These are phyloP conservation scores for Todus mexicanus DNA, from an alignment of 2,797 vertebrate genomes.

Conservation along the genomic window DNA sequence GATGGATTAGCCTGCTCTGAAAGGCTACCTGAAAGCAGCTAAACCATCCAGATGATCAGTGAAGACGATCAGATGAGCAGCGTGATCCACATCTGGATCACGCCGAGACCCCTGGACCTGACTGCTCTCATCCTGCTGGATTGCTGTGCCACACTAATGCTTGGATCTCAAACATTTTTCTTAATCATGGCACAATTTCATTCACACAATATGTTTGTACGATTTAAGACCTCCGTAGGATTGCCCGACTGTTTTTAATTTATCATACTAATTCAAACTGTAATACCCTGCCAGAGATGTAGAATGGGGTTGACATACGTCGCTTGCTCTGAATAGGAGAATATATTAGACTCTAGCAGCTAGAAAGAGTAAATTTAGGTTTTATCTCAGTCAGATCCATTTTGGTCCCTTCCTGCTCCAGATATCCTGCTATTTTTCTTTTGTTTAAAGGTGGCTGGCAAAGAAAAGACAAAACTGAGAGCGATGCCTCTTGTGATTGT, in stretches of 20 bases:
- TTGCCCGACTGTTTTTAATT: constrained; percentile 67
- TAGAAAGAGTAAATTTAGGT: constrained; percentile 17
- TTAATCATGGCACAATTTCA: constrained; percentile 7
- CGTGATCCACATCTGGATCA: not conserved
- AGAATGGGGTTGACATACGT: constrained; percentile 53
- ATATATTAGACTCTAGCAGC: not conserved
- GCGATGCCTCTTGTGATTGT: not conserved
- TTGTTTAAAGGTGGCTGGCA: constrained; percentile 33
- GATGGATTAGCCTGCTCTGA: not conserved
- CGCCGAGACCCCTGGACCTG: not conserved
- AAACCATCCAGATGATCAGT: not conserved
- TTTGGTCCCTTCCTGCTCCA: constrained; percentile 1
- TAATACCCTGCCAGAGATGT: constrained; percentile 57
- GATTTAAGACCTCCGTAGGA: constrained; percentile 38
- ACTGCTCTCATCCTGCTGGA: not conserved
- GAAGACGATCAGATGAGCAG: not conserved
- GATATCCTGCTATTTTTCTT: not conserved
- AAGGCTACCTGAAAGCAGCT: not conserved
- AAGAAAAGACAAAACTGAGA: not conserved
- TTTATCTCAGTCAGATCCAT: constrained; percentile 16
- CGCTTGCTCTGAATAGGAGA: constrained; percentile 44
- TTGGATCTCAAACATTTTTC: not conserved
- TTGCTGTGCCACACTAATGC: not conserved
- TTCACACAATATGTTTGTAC: constrained; percentile 5
- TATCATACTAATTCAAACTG: constrained; percentile 65